Evolutionary conservation across 2,888 invertebrate genomes (phyloP), one percentile per base, ranked within the genome.

Genomic region (Dorcus hopei): DNA sequence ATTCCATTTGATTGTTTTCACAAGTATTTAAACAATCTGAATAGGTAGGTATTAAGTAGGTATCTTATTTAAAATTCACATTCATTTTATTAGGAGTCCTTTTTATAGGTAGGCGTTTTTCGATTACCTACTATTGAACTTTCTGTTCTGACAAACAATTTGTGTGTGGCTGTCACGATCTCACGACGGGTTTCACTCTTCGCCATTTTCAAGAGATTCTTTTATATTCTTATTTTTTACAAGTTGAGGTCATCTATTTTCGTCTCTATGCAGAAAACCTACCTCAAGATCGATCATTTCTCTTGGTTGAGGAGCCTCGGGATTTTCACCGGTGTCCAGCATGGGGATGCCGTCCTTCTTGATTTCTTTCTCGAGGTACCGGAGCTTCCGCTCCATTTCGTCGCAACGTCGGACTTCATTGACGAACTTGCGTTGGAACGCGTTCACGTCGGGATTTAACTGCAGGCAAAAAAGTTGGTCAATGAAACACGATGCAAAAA

Each of bases 231-330:
- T 33, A 33, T 19, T 33, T 33, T 33, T 33, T 33, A 33, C 26
- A 33, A 33, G 3, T 33, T 33, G 26, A 33, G 26, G 26, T 33
- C 26, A 33, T 7, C 26, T 33, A 5, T 6, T 33, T 42, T 6
- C 8, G 42, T 6, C 11, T 42, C 42, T 14, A 6, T 6, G 16
- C 11, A 42, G 16, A 42, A 42, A 42, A 42, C 42, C 71, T 75
- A 93, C 95, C 87, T 99, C 98, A 62, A 99, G 83, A 80, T 99
- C 98, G 68, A 97, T 95, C 97, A 99, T 98, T 82, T 99, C 98
- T 65, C 97, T 85, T 0, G 98, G 97, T 72, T 97, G 95, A 0
- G 99, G 99, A n/a, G 98, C 98, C 80, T 98, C 97, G 0, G 98
- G 98, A 75, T 95, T 96, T 77, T 99, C 98, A 3, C 97, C 97